Conservation (phyloP, 64 coral and sea anemone species). For the Orbicella faveolata region DNA sequence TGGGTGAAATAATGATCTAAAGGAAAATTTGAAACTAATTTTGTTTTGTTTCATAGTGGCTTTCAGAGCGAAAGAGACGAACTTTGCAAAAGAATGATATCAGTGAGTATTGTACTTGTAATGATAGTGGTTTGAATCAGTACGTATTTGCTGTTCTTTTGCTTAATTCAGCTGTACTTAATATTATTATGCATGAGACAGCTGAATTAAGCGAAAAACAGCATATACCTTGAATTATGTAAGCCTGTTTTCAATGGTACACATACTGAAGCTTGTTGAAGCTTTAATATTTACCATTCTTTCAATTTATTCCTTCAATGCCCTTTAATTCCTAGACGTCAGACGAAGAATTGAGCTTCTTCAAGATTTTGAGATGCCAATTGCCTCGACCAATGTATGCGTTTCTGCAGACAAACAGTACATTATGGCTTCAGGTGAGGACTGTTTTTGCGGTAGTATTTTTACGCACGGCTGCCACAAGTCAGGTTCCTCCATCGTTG, state of each 20-base stretch:
- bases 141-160: too few species aligned
- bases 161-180: too few species aligned
- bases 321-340: constrained; percentile 56
- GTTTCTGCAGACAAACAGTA: constrained; percentile 88
- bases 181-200: too few species aligned
- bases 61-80: constrained; percentile 90
- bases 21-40: neutral
- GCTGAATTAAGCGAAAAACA: too few species aligned
- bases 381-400: constrained; percentile 85
- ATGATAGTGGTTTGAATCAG: too few species aligned
- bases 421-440: constrained; percentile 80
- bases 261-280: too few species aligned
- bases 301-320: neutral
- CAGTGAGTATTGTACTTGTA: constrained; percentile 48
- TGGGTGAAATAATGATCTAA: neutral
- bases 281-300: neutral
- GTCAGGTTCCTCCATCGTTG: too few species aligned
- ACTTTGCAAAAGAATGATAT: constrained; percentile 91
- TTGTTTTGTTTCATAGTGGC: constrained; percentile 70
- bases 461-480: neutral
- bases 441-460: neutral
- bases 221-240: too few species aligned
- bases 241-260: too few species aligned
- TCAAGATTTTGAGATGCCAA: constrained; percentile 99
- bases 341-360: constrained; percentile 97